These are phyloP conservation scores for Drosophila pallidifrons DNA, from an alignment of 1,140 invertebrate species.

Conservation along the genomic window DNA sequence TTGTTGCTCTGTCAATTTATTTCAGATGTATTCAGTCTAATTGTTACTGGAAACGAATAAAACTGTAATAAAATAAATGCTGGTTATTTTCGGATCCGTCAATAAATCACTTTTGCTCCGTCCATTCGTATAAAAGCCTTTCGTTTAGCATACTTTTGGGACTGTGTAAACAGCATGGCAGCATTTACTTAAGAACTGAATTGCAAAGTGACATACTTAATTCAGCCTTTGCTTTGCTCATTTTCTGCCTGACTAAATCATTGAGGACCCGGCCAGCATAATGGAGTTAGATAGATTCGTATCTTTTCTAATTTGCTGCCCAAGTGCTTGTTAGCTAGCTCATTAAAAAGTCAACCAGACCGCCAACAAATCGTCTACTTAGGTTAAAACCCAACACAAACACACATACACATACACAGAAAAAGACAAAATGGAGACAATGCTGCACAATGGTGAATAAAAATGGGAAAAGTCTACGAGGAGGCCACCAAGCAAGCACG, in stretches of 20 bases:
- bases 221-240: constrained; percentile 8
- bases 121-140: not conserved
- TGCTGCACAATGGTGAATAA: not conserved
- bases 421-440: not conserved
- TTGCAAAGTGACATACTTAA: constrained; percentile 14
- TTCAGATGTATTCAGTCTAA: too few species aligned
- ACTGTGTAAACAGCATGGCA: not conserved
- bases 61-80: not conserved
- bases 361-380: constrained; percentile 65
- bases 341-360: constrained; percentile 69
- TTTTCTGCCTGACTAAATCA: constrained; percentile 20
- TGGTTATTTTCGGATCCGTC: not conserved
- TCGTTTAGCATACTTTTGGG: constrained; percentile 9
- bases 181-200: constrained; percentile 4
- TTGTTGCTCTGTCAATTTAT: too few species aligned
- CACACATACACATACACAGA: not conserved
- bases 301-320: constrained; percentile 50
- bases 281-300: constrained; percentile 39
- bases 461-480: not conserved
- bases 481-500: constrained; percentile 42
- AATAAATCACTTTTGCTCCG: not conserved
- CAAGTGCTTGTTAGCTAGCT: constrained; percentile 48
- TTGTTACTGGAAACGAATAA: not conserved
- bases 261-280: constrained; percentile 11
- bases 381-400: constrained; percentile 24